These are phyloP conservation scores for Phalacrocorax brasilianus DNA, from an alignment of 2,113 vertebrate genomes.

Conservation along the genomic window DNA sequence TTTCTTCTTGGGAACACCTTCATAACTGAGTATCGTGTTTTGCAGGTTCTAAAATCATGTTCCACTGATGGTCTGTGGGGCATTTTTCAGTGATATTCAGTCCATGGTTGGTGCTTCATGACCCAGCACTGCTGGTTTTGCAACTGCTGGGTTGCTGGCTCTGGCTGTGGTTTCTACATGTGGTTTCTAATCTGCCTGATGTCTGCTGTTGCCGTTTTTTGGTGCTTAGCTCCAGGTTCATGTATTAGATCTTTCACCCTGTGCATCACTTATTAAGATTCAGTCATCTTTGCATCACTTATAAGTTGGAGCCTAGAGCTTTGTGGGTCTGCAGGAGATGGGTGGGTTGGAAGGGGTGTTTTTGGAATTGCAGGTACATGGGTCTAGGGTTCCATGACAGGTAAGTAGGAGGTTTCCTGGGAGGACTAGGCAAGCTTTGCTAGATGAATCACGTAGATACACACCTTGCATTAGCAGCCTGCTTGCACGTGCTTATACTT, in stretches of 20 bases:
- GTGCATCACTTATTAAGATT: background rate
- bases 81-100: background rate
- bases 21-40: background rate
- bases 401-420: background rate
- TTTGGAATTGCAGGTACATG: background rate
- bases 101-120: background rate
- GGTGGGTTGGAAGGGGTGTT: background rate
- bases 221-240: background rate
- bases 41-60: background rate
- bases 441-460: background rate
- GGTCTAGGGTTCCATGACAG: background rate
- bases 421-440: background rate
- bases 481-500: background rate
- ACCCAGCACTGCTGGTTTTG: background rate
- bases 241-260: background rate
- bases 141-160: background rate
- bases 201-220: background rate
- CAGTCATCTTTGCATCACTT: background rate
- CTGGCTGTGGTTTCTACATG: background rate
- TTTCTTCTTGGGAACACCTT: background rate
- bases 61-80: background rate
- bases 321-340: background rate
- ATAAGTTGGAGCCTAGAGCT: background rate
- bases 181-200: background rate
- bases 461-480: background rate